Evolutionary conservation across 1,140 invertebrate species (phyloP).

Genomic region (Maconellicoccus hirsutus): DNA sequence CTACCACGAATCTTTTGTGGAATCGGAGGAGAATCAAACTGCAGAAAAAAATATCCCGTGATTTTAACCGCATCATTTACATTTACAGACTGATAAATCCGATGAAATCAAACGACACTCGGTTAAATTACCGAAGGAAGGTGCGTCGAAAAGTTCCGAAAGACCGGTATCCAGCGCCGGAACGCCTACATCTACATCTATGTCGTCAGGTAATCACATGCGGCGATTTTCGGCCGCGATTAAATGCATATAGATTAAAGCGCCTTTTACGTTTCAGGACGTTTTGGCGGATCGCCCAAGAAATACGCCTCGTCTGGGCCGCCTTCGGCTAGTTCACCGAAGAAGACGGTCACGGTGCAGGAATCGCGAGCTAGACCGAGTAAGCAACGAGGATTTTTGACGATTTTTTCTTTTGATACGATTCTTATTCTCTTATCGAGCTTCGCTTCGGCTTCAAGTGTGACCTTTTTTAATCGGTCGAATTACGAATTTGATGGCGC

Average conservation of each 20-base stretch:
- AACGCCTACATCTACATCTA: neutral
- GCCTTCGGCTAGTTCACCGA: neutral
- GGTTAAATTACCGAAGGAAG: neutral
- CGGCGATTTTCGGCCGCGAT: too few relatives aligned
- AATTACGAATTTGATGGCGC: too few relatives aligned
- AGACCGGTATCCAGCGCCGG: neutral
- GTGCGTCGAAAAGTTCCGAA: neutral
- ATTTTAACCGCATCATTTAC: neutral
- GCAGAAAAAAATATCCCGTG: too few relatives aligned
- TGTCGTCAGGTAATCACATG: neutral
- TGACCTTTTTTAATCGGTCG: too few relatives aligned
- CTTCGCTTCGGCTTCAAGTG: too few relatives aligned
- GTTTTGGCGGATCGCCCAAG: neutral
- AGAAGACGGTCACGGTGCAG: neutral
- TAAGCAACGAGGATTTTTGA: neutral
- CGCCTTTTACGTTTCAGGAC: neutral
- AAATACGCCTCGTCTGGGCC: neutral
- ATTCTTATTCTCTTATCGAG: too few relatives aligned
- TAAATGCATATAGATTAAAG: too few relatives aligned
- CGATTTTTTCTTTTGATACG: neutral
- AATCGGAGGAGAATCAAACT: too few relatives aligned
- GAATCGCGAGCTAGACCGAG: conserved; percentile 2
- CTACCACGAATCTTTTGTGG: too few relatives aligned
- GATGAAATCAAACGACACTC: conserved; percentile 16
- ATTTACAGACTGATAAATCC: conserved; percentile 14